phyloP scores from a whole-genome alignment of 35 echinoderm and acorn worm genomes.

The Holothuria glaberrima region DNA sequence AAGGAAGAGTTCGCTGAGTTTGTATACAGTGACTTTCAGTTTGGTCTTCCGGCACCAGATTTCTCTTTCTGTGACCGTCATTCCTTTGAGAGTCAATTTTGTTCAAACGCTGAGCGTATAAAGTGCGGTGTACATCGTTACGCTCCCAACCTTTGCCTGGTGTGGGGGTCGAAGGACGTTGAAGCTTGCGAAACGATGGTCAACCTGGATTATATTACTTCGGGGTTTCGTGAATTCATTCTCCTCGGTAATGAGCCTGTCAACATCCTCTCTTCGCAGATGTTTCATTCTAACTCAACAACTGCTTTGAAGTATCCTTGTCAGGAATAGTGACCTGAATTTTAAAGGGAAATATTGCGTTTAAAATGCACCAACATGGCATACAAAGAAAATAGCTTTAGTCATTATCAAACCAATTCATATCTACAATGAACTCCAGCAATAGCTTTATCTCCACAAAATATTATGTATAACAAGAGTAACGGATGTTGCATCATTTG shows the following conservation, averaged over 20 bases:
- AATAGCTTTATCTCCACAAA: no score
- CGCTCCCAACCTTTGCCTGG: constrained; percentile 7
- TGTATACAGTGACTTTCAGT: neutral
- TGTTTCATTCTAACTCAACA: neutral
- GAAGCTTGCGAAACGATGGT: neutral
- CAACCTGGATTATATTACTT: neutral
- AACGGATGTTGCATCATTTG: no score
- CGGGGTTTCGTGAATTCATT: neutral
- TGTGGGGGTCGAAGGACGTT: neutral
- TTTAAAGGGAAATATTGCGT: no score
- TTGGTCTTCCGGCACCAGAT: neutral
- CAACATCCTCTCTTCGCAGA: neutral
- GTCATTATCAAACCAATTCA: no score
- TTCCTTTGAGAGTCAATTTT: neutral
- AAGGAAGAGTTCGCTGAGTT: neutral
- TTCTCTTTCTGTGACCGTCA: neutral
- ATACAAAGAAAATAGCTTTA: no score
- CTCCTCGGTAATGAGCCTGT: neutral
- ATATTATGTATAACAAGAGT: no score
- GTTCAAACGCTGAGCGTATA: neutral
- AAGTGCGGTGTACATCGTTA: neutral
- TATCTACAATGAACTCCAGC: no score
- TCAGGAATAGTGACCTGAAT: neutral
- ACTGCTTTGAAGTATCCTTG: neutral
- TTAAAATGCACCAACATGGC: no score